phyloP scores from a whole-genome alignment of 2,888 invertebrate species.

The Drosophila rellima region DNA sequence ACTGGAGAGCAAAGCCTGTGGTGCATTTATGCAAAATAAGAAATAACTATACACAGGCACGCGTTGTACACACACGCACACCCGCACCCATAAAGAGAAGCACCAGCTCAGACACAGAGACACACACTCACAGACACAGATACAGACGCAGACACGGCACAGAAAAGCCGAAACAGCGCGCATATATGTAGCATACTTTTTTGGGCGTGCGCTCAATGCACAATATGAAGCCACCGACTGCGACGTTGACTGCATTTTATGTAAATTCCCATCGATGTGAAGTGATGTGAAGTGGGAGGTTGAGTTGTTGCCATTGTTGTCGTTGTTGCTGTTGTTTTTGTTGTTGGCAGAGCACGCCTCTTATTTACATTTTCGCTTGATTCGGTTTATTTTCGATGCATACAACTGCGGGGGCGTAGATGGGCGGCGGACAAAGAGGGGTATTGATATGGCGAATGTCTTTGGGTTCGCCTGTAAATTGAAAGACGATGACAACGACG shows the following conservation, averaged over 20 bases:
- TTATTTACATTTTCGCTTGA: constrained; percentile 82
- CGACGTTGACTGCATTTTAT: constrained; percentile 65
- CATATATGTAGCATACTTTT: constrained; percentile 67
- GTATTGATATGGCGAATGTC: constrained; percentile 39
- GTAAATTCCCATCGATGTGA: constrained; percentile 71
- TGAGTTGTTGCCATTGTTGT: constrained; percentile 26
- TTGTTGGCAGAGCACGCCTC: constrained; percentile 51
- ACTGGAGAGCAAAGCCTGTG: constrained; percentile 75
- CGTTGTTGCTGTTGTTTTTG: constrained; percentile 28
- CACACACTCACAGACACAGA: constrained; percentile 14
- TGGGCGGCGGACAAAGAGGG: background rate
- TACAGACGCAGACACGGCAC: constrained; percentile 7
- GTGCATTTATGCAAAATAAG: constrained; percentile 82
- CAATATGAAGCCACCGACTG: constrained; percentile 63
- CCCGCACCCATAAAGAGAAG: constrained; percentile 4
- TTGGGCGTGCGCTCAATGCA: constrained; percentile 62
- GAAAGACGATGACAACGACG: constrained; percentile 68
- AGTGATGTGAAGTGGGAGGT: constrained; percentile 55
- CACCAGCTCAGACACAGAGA: background rate
- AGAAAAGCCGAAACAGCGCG: constrained; percentile 46
- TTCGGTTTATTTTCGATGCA: constrained; percentile 77
- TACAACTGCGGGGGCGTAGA: background rate
- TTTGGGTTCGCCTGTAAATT: constrained; percentile 61
- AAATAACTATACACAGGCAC: constrained; percentile 65
- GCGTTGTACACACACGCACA: constrained; percentile 13